A percentile compares a stretch with the other conserved stretches of the same genome.
phyloP scores from a whole-genome alignment of 2,113 vertebrate genomes.

The Heterotilapia buettikoferi region DNA sequence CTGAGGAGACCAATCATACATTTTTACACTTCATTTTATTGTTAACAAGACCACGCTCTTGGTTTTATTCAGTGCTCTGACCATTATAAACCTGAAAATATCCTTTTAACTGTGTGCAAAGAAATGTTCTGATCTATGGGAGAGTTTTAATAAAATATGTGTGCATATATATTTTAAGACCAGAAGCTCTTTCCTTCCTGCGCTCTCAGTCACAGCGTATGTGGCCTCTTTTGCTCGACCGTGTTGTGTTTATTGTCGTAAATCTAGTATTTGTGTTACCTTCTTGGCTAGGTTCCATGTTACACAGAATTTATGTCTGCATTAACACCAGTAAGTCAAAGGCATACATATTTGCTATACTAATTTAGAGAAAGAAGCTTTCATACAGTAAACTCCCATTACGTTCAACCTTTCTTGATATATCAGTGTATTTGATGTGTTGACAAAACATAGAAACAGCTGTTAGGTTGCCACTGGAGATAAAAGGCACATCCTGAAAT shows the following conservation, averaged over 20 bases:
- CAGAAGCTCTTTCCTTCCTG: not conserved
- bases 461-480: conserved; percentile 1
- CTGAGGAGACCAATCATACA: conserved; percentile 22
- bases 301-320: not conserved
- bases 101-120: not conserved
- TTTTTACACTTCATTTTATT: not conserved
- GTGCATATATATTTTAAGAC: not conserved
- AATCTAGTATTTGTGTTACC: not conserved
- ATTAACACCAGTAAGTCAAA: not conserved
- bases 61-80: not conserved
- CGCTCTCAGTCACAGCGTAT: not conserved
- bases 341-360: not conserved
- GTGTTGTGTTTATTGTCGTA: not conserved
- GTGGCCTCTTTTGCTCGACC: not conserved
- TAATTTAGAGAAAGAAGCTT: not conserved
- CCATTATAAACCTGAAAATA: not conserved
- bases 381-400: not conserved
- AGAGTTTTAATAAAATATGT: not conserved
- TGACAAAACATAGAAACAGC: not conserved
- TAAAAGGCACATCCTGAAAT: conserved; percentile 39
- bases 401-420: not conserved
- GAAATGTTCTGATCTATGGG: not conserved
- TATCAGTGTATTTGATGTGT: not conserved
- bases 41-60: not conserved
- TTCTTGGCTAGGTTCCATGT: not conserved